Base-by-base conservation (phyloP, 2,888 invertebrate genomes). In the Chloroclystis v-ata region DNA sequence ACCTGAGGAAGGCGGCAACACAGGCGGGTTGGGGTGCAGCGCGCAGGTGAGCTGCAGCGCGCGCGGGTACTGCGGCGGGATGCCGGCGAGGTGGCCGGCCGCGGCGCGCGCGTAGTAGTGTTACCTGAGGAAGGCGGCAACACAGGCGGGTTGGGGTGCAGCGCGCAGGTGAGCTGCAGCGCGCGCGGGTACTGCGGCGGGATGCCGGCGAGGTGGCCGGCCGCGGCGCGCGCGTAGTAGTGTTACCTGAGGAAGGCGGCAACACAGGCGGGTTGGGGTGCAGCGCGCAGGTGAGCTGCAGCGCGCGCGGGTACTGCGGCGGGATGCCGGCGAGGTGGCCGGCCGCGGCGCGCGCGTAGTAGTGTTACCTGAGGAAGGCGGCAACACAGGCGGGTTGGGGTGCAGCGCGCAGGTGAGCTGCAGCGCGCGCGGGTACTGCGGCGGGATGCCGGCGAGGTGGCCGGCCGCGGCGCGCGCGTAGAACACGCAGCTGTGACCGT, bases 381-480 rank as follows among this genome's bases (percentile, higher is more conserved):
- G 24, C 64, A 57, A 25, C 52, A 61, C 59, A 0, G 81, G 77
- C 0, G 78, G 76, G 51, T 51, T 55, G 40, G 84, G 73, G 71
- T 88, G 88, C 7, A 86, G 62, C 0, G 85, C 84, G 59, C 88
- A 88, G 20, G 72, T 35, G 0, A 88, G 72, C 52, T 88, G 88
- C 11, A 88, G 67, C 45, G 63, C 67, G 20, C 63, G 65, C 28
- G 86, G 84, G 62, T 70, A 76, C 54, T 84, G 87, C 0, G 71
- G 59, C 30, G 89, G 87, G 40, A 87, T 84, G 6, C 84, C 83
- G 0, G 84, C 75, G 1, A 89, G 75, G 54, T 89, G 88, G 63
- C 85, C 82, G 51, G 85, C 84, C n/a, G 89, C 88, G 0, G 87
- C 84, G 2, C 86, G 82, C 8, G 88, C 86, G 77, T 89, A 86